Conservation (phyloP, 2,797 vertebrate species). For the Rhinophrynus dorsalis region DNA sequence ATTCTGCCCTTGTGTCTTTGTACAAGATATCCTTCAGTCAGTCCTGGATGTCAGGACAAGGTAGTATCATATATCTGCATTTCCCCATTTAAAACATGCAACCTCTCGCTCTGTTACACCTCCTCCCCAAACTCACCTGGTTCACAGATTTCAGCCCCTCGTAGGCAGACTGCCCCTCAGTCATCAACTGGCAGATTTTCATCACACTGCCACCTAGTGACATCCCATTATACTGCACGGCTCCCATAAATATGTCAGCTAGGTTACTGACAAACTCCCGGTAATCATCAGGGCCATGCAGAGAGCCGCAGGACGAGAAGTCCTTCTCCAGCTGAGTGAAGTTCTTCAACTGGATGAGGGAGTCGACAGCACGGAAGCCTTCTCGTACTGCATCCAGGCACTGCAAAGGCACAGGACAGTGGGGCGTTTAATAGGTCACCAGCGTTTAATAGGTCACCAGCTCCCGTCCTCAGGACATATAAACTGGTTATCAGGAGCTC, state of each 20-base stretch:
- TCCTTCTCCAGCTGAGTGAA: constrained; percentile 60
- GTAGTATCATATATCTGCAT: too few species aligned
- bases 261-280: constrained; percentile 68
- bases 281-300: constrained; percentile 61
- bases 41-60: too few species aligned
- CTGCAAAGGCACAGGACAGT: constrained; percentile 55
- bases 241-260: constrained; percentile 73
- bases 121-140: constrained; percentile 47
- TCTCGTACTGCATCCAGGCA: constrained; percentile 62
- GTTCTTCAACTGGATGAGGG: constrained; percentile 56
- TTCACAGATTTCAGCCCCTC: constrained; percentile 46
- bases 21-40: too few species aligned
- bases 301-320: constrained; percentile 70
- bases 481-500: too few species aligned
- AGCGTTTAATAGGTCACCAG: too few species aligned
- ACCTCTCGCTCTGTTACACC: neutral
- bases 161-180: constrained; percentile 35
- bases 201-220: constrained; percentile 59
- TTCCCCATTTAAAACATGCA: too few species aligned
- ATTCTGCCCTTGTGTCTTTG: too few species aligned
- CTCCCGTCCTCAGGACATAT: too few species aligned
- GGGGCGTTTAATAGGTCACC: too few species aligned
- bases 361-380: constrained; percentile 70
- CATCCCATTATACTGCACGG: constrained; percentile 78
- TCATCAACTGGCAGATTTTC: constrained; percentile 70